A percentile compares a stretch with the other conserved stretches of the same genome.
phyloP scores from a whole-genome alignment of 2,797 vertebrate genomes.

The Tenualosa thibaudeaui region DNA sequence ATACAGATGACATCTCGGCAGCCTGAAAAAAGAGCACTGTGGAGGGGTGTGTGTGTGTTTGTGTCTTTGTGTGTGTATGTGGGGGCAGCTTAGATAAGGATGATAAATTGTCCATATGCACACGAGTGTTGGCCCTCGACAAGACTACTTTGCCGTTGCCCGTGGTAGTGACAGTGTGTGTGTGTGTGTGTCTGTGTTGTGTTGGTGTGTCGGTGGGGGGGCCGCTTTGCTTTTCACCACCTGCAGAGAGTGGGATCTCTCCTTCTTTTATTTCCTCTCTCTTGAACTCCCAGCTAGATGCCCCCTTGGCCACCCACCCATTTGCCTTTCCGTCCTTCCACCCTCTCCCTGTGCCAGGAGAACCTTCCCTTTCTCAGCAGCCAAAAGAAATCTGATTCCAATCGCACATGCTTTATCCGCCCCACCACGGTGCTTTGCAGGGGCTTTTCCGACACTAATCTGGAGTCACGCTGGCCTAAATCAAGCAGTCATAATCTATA shows the following conservation, averaged over 20 bases:
- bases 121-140: neutral
- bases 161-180: neutral
- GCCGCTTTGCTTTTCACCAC: neutral
- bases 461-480: slow-evolving; percentile 38
- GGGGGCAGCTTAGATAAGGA: neutral
- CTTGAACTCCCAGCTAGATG: neutral
- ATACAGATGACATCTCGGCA: neutral
- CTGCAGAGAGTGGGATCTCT: slow-evolving; percentile 4
- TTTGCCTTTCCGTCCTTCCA: too few species aligned
- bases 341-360: slow-evolving; percentile 26
- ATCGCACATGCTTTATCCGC: slow-evolving; percentile 37
- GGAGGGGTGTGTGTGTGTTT: neutral
- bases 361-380: slow-evolving; percentile 29
- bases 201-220: neutral
- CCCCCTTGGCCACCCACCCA: too few species aligned
- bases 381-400: slow-evolving; percentile 43
- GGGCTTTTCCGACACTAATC: slow-evolving; percentile 29
- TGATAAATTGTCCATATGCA: slow-evolving; percentile 13
- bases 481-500: slow-evolving; percentile 43
- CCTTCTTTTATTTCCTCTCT: neutral
- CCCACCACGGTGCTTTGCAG: slow-evolving; percentile 19
- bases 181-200: neutral
- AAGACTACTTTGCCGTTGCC: neutral
- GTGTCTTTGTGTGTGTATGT: too few species aligned
- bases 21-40: neutral